phyloP scores from a whole-genome alignment of 2,797 vertebrate species.

The Heliangelus exortis region DNA sequence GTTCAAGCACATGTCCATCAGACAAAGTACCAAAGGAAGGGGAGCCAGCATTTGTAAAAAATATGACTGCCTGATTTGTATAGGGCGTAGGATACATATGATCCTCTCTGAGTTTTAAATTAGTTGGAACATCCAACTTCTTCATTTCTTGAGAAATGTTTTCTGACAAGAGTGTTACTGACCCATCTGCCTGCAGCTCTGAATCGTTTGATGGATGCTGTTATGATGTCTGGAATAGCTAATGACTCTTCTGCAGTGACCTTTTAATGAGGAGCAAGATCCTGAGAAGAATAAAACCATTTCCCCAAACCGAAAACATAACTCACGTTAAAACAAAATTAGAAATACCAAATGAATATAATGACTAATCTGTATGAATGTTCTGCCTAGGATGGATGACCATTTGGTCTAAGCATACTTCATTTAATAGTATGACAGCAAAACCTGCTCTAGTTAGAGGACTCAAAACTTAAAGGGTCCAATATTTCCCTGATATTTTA shows the following conservation, averaged over 20 bases:
- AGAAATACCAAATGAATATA: not conserved
- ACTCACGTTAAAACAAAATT: constrained; percentile 4
- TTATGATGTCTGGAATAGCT: not conserved
- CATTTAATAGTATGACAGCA: constrained; percentile 1
- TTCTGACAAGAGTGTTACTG: not conserved
- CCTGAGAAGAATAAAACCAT: not conserved
- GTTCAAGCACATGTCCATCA: not conserved
- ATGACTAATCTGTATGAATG: not conserved
- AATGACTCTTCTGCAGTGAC: not conserved
- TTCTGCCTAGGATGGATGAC: not conserved
- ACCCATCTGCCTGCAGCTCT: not conserved
- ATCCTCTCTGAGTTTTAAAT: not conserved
- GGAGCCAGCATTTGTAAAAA: constrained; percentile 21
- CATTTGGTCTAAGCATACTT: not conserved
- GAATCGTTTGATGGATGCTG: not conserved
- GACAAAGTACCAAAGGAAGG: not conserved
- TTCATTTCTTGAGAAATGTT: not conserved
- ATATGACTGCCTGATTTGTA: not conserved
- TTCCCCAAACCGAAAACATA: not conserved
- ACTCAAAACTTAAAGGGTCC: constrained; percentile 22
- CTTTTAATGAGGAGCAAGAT: not conserved
- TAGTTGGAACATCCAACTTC: not conserved
- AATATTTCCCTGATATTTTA: not conserved
- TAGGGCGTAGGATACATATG: not conserved
- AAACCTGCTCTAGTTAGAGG: not conserved